A percentile compares a stretch with the other conserved stretches of the same genome.
These are phyloP conservation scores for Callopanchax toddi DNA, from an alignment of 2,113 vertebrate genomes.

Conservation along the genomic window DNA sequence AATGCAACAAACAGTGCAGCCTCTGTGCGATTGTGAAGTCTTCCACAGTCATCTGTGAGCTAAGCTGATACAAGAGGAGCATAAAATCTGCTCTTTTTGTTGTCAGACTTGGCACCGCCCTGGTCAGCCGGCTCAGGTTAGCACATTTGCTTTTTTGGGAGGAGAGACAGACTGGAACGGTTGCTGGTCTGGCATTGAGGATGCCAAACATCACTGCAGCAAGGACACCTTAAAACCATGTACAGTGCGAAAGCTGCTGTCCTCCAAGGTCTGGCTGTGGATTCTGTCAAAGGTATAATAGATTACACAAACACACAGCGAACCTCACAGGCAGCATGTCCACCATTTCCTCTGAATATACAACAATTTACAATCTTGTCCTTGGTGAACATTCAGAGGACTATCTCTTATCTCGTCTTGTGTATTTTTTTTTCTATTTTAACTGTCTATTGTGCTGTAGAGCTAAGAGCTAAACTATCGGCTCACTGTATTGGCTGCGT, in stretches of 20 bases:
- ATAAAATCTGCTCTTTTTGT: constrained; percentile 34
- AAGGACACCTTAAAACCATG: constrained; percentile 50
- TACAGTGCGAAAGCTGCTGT: constrained; percentile 33
- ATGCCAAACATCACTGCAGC: constrained; percentile 22
- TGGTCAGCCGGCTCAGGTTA: constrained; percentile 11
- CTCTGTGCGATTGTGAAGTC: constrained; percentile 43
- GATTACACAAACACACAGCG: constrained; percentile 35
- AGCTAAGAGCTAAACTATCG: constrained; percentile 19
- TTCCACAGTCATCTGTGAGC: constrained; percentile 30
- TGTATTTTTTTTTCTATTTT: constrained; percentile 31
- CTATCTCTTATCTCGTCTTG: constrained; percentile 33
- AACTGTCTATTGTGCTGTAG: constrained; percentile 28
- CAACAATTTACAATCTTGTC: constrained; percentile 52
- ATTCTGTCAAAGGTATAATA: constrained; percentile 47
- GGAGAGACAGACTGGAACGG: constrained; percentile 31
- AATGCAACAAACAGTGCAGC: constrained; percentile 9
- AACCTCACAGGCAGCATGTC: constrained; percentile 16
- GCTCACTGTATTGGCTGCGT: not conserved
- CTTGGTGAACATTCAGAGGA: constrained; percentile 43
- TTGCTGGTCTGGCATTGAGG: constrained; percentile 38
- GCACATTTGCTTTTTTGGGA: constrained; percentile 29
- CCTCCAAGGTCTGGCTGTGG: constrained; percentile 37
- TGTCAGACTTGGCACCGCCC: constrained; percentile 18
- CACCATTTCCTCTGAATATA: constrained; percentile 45
- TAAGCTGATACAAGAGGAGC: constrained; percentile 45